phyloP scores from a whole-genome alignment of 2,113 vertebrate genomes.

The Pantherophis guttatus region DNA sequence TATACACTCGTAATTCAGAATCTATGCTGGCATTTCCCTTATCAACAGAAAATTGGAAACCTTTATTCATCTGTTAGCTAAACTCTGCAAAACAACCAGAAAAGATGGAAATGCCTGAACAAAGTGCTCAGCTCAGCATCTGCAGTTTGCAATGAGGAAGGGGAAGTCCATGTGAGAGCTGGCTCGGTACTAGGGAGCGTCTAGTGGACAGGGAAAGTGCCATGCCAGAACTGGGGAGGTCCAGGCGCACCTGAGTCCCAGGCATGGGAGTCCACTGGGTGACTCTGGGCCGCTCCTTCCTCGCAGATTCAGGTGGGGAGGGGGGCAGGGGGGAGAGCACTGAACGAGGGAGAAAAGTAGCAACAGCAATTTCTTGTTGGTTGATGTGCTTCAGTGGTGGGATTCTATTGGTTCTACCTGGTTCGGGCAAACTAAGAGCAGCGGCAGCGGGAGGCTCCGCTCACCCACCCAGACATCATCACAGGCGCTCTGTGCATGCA shows the following conservation, averaged over 20 bases:
- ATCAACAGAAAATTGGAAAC: not conserved
- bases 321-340: too few species aligned
- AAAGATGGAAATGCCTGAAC: not conserved
- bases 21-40: not conserved
- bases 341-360: not conserved
- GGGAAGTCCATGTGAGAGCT: not conserved
- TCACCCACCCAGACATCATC: too few species aligned
- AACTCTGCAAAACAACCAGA: not conserved
- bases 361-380: not conserved
- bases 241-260: not conserved
- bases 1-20: not conserved
- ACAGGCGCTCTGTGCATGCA: too few species aligned
- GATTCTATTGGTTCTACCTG: too few species aligned
- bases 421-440: too few species aligned
- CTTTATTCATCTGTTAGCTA: not conserved
- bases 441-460: too few species aligned
- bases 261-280: not conserved
- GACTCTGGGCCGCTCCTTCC: not conserved
- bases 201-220: too few species aligned
- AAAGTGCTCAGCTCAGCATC: not conserved
- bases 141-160: not conserved
- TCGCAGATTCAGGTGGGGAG: too few species aligned
- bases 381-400: not conserved
- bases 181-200: accelerated
- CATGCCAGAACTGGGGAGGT: too few species aligned